Evolutionary conservation across 2,113 vertebrate genomes (phyloP), one percentile per base, ranked within the genome.

Genomic region (Helogale parvula): DNA sequence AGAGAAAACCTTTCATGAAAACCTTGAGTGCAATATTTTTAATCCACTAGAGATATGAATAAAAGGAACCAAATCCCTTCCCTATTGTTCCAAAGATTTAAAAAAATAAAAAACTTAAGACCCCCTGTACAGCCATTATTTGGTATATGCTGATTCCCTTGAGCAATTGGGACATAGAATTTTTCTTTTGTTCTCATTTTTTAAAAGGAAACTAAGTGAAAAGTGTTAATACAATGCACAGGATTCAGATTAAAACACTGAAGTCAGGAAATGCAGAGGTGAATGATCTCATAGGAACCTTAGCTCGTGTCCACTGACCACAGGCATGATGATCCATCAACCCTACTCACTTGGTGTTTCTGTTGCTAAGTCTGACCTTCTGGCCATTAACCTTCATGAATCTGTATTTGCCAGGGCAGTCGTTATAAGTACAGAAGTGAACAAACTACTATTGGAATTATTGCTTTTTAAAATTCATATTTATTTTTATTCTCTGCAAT

Each of bases 1-100:
- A 79, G 25, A 93, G 33, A 82, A 94, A 90, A 69, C 12, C 0
- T 23, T 60, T 45, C n/a, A 91, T 41, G 38, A 27, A 82, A 93
- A 94, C 31, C 74, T 85, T 33, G 35, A 94, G n/a, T 60, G 81
- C 68, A 94, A 86, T 68, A 79, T 0, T 50, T 77, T 93, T 63
- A 92, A 91, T 86, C 38, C 68, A 87, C 82, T 94, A 91, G 52
- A 93, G 77, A 93, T 90, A 65, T 35, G 25, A 94, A 81, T 85
- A 74, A 94, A 94, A 85, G 14, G 3, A 96, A 88, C 45, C 14
- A 87, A 92, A 95, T 81, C 16, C 16, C 16, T 86, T 82, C 57
- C 38, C 13, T 63, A 16, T 50, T 83, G 12, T 83, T 83, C 29
- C 68, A 92, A 95, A 96, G 82, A 93, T 41, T 52, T 52, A 57